Evolutionary conservation across 2,888 invertebrate species (phyloP).

Genomic region (Drosophila maculinotata): DNA sequence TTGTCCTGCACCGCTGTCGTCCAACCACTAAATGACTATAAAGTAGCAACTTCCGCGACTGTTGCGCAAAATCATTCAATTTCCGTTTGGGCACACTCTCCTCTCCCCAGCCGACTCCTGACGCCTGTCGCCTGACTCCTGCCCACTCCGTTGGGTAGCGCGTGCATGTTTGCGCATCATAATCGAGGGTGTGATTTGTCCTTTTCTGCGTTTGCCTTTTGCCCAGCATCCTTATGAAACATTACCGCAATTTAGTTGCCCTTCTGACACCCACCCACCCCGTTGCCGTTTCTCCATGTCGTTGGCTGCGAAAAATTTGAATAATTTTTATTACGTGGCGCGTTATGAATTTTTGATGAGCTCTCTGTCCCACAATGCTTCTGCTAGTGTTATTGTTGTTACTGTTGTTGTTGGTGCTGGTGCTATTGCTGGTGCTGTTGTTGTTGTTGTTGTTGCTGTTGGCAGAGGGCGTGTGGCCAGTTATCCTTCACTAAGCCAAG

Average conservation of each 20-base stretch:
- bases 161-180: constrained; percentile 63
- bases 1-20: constrained; percentile 60
- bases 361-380: constrained; percentile 46
- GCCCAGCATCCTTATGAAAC: constrained; percentile 69
- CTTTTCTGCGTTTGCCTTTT: constrained; percentile 67
- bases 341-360: constrained; percentile 83
- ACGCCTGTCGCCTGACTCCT: constrained; percentile 15
- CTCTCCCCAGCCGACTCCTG: constrained; percentile 14
- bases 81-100: constrained; percentile 77
- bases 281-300: constrained; percentile 18
- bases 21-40: constrained; percentile 84
- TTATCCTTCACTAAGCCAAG: constrained; percentile 82
- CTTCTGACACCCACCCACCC: constrained; percentile 40
- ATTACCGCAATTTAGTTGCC: constrained; percentile 78
- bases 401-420: constrained; percentile 40
- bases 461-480: constrained; percentile 73
- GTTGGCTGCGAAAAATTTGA: constrained; percentile 79
- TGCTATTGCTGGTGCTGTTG: constrained; percentile 31
- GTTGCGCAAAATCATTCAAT: constrained; percentile 84
- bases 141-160: constrained; percentile 18
- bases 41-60: constrained; percentile 83
- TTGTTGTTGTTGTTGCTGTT: constrained; percentile 27
- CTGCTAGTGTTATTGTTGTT: constrained; percentile 27
- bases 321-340: constrained; percentile 83
- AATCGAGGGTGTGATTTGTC: constrained; percentile 83